These are phyloP conservation scores for Ormyrus pomaceus DNA, from an alignment of 2,888 invertebrate species.

Conservation along the genomic window DNA sequence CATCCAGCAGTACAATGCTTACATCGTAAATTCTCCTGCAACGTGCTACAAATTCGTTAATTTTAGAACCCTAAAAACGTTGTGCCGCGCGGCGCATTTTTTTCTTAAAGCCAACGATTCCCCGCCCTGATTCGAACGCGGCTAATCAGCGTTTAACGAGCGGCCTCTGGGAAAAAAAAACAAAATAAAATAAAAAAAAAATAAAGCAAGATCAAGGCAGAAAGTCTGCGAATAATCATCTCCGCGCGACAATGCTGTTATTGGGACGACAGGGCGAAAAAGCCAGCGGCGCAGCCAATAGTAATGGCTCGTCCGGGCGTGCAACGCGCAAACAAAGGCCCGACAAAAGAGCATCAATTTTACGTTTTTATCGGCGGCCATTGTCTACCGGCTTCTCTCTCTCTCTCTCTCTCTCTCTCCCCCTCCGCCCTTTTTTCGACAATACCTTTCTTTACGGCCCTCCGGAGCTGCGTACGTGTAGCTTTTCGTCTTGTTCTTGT, in stretches of 20 bases:
- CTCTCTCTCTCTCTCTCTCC: background rate
- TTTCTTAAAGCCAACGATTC: no score
- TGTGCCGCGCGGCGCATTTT: no score
- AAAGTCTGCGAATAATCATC: constrained; percentile 2
- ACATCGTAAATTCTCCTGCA: no score
- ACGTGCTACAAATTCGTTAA: no score
- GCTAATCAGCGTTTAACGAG: no score
- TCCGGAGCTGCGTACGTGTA: background rate
- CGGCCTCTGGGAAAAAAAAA: no score
- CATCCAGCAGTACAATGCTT: no score
- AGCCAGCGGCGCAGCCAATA: constrained; percentile 60
- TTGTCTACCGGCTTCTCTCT: constrained; percentile 65
- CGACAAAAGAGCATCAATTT: constrained; percentile 75
- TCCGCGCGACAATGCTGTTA: constrained; percentile 9
- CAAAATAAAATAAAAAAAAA: no score
- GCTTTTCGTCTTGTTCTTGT: constrained; percentile 1
- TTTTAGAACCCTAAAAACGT: no score
- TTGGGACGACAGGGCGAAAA: background rate
- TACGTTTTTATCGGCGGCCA: constrained; percentile 73
- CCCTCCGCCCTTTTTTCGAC: constrained; percentile 63
- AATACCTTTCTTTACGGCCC: constrained; percentile 58
- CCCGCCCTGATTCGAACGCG: no score
- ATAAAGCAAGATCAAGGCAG: background rate
- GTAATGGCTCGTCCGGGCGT: constrained; percentile 70
- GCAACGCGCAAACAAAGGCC: constrained; percentile 71